Conservation (phyloP, 2,113 vertebrate genomes). For the Rhynchomys soricoides region DNA sequence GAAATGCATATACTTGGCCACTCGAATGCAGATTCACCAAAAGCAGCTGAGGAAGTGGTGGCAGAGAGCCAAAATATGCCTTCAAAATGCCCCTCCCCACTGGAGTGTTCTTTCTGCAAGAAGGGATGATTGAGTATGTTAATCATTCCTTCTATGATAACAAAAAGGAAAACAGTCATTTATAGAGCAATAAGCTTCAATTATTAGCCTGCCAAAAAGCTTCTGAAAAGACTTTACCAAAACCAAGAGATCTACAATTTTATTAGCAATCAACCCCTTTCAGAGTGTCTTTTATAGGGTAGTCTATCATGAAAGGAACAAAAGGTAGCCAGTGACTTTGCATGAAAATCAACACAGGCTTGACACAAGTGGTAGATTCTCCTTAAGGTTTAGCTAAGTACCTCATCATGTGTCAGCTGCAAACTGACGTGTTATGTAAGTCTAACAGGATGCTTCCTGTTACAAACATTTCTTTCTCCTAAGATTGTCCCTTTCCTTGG, state of each 20-base stretch:
- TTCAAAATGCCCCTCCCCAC: slow-evolving; percentile 89
- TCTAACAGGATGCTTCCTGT: neutral
- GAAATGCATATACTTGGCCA: slow-evolving; percentile 91
- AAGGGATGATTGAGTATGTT: slow-evolving; percentile 41
- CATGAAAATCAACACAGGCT: neutral
- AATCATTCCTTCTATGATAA: slow-evolving; percentile 47
- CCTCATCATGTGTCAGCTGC: neutral
- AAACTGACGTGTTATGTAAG: slow-evolving; percentile 14
- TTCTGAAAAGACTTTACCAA: slow-evolving; percentile 45
- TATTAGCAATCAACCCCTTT: neutral
- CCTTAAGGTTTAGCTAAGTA: neutral
- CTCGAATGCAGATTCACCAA: slow-evolving; percentile 87
- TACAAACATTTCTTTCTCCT: slow-evolving; percentile 27
- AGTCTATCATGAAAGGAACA: neutral
- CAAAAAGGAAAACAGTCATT: neutral
- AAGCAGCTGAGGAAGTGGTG: slow-evolving; percentile 90
- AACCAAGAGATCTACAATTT: slow-evolving; percentile 25
- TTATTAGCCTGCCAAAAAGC: neutral
- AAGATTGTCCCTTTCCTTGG: neutral
- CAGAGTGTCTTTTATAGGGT: neutral
- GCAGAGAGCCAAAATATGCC: slow-evolving; percentile 86
- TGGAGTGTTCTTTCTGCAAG: slow-evolving; percentile 91
- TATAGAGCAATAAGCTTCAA: slow-evolving; percentile 46
- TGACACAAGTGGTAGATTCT: neutral
- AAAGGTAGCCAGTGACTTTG: neutral